Conservation (phyloP, 2,797 vertebrate genomes). For the Oryzias sinensis region DNA sequence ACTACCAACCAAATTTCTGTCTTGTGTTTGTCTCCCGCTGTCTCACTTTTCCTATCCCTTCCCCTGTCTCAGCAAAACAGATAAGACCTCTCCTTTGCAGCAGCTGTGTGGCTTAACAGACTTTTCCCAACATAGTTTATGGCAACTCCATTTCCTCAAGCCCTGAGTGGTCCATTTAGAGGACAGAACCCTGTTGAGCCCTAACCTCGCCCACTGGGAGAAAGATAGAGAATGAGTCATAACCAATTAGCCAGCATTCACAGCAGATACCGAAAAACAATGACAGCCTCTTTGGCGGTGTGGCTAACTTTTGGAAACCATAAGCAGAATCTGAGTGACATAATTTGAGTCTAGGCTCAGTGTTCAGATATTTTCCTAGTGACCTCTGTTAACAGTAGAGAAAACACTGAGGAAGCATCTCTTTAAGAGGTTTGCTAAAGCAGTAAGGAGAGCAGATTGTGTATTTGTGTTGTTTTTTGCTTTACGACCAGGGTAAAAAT, state of each 20-base stretch:
- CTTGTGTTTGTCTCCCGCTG: conserved; percentile 44
- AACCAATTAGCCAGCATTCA: conserved; percentile 63
- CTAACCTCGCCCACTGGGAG: conserved; percentile 65
- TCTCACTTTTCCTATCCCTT: conserved; percentile 25
- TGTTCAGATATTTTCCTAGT: conserved; percentile 7
- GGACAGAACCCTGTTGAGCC: conserved; percentile 59
- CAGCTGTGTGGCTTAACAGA: conserved; percentile 51
- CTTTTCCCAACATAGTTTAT: conserved; percentile 47
- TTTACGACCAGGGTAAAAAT: conserved; percentile 13
- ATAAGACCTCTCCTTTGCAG: conserved; percentile 21
- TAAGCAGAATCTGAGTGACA: conserved; percentile 14
- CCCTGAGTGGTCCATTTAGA: conserved; percentile 67
- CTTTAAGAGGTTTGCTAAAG: conserved; percentile 18
- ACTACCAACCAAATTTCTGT: conserved; percentile 59
- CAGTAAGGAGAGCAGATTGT: conserved; percentile 5
- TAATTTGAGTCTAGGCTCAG: background rate
- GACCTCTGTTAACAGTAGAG: conserved; percentile 20
- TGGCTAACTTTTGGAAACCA: conserved; percentile 7
- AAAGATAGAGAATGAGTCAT: conserved; percentile 66
- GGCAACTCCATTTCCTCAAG: conserved; percentile 45
- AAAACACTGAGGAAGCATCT: conserved; percentile 7
- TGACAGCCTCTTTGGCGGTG: conserved; percentile 9
- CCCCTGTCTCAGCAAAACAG: conserved; percentile 27
- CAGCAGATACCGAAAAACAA: conserved; percentile 27
- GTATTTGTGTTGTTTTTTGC: conserved; percentile 5